Evolutionary conservation across 35 echinoderm and acorn worm genomes (phyloP), one percentile per base, ranked within the genome.

Genomic region (Ophiothrix spiculata): DNA sequence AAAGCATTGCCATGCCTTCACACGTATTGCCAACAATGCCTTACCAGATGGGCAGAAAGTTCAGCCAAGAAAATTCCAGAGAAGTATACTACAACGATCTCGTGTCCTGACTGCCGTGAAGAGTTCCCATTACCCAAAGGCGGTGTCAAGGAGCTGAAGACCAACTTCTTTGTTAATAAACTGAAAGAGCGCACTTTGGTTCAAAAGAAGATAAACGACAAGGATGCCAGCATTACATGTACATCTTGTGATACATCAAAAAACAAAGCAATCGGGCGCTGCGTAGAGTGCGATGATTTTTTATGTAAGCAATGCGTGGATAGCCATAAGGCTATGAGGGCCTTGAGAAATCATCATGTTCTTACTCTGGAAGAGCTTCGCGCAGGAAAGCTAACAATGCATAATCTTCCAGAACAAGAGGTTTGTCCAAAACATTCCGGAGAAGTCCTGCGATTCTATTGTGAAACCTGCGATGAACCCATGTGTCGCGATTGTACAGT

Each of bases 391-490:
- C 32, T 84, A 0, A 35, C 32, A 2, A 23, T 82, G 23, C 77
- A 21, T 25, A 41, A 79, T 25, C 36, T 79, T 39, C 38, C 36
- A 74, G 32, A 64, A 56, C 14, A 84, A 60, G 31, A 84, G 31
- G 39, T 17, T 19, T 84, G 81, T 1, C 42, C 1, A 12, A 84
- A 69, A 69, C 81, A 84, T 56, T 0, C 63, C 1, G 81, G 81
- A 33, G 81, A 84, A 33, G 29, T 60, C 19, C 33, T 38, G 36
- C 49, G 56, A 16, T 84, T 84, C 33, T 84, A 84, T 28, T 84
- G 81, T 38, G 81, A 84, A 37, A 84, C 81, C 11, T 84, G 81
- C 39, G 31, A 84, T 31, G 56, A 63, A 8, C 63, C 63, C 23
- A 84, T 84, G 31, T 84, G 81, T 37, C 45, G 35, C 0, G 54